Evolutionary conservation across 2,113 vertebrate species (phyloP).

Genomic region (Sialia sialis): DNA sequence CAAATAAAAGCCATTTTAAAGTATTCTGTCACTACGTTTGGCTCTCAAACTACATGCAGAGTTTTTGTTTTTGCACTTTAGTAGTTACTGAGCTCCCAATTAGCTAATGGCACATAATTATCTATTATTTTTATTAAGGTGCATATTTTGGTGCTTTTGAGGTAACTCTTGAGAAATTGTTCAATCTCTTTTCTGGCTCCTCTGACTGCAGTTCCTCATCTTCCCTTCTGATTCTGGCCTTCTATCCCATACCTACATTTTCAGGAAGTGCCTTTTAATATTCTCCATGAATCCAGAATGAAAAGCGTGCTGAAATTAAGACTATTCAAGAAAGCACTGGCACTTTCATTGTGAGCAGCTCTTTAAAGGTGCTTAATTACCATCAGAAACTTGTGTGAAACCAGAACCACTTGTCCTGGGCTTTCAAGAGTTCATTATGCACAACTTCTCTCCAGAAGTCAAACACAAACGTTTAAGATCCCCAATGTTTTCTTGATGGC

Average conservation of each 20-base stretch:
- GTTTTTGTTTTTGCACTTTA: not conserved
- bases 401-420: not conserved
- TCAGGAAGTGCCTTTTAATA: not conserved
- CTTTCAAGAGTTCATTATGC: not conserved
- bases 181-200: not conserved
- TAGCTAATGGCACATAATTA: not conserved
- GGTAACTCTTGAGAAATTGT: not conserved
- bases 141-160: not conserved
- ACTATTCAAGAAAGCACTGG: not conserved
- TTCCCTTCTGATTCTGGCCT: not conserved
- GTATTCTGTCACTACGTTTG: not conserved
- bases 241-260: not conserved
- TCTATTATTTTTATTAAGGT: not conserved
- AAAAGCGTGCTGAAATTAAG: slow-evolving; percentile 6
- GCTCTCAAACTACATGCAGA: not conserved
- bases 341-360: slow-evolving; percentile 3
- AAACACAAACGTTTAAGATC: not conserved
- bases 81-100: not conserved
- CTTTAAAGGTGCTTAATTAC: slow-evolving; percentile 28
- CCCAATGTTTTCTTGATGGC: not conserved
- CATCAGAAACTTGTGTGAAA: not conserved
- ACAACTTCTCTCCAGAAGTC: not conserved
- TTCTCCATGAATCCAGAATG: not conserved
- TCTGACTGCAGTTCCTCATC: not conserved
- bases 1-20: not conserved